Evolutionary conservation across 2,888 invertebrate species (phyloP), one percentile per base, ranked within the genome.

Genomic region (Acanthosoma haemorrhoidale): DNA sequence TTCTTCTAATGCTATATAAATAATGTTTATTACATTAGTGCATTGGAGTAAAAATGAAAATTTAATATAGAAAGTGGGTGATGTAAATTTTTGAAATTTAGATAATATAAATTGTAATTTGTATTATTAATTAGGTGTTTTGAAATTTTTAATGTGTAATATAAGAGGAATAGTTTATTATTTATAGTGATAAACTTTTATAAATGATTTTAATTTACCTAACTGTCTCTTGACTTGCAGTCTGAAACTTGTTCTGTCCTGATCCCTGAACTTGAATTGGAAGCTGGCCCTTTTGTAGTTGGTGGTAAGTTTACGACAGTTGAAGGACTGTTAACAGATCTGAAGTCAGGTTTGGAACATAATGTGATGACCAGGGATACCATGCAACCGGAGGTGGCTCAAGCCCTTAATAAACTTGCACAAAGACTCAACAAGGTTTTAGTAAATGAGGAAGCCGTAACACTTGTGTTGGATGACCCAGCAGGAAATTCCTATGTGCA

Each of bases 401-500:
- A 69, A 8, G 64, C 83, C 0, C 83, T 83, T 63, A 75, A 80
- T 13, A 83, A 85, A 60, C 81, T 95, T 77, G 77, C 84, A 1
- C 78, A 78, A 3, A 31, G 38, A 29, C 41, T 73, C n/a, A 41
- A 63, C 8, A 25, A 68, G 18, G 83, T 87, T 74, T 81, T 96
- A 68, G 80, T 83, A 0, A 85, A 89, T 1, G 80, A 86, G 75
- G 79, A 81, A 9, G 76, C 82, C 4, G 84, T 91, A 0, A 94
- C 94, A 0, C 75, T 99, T 2, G 79, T 97, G 3, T 81, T 99
- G 73, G 94, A 98, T 80, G 99, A 99, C 83, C 96, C 98, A 1
- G 94, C 97, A 8, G 99, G 99, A 0, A 98, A 98, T 81, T 96
- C 96, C 74, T 98, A 96, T 79, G 85, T 98, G 51, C 93, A 94